These are phyloP conservation scores for Onychomys arenicola DNA, from an alignment of 2,797 vertebrate species.

Conservation along the genomic window DNA sequence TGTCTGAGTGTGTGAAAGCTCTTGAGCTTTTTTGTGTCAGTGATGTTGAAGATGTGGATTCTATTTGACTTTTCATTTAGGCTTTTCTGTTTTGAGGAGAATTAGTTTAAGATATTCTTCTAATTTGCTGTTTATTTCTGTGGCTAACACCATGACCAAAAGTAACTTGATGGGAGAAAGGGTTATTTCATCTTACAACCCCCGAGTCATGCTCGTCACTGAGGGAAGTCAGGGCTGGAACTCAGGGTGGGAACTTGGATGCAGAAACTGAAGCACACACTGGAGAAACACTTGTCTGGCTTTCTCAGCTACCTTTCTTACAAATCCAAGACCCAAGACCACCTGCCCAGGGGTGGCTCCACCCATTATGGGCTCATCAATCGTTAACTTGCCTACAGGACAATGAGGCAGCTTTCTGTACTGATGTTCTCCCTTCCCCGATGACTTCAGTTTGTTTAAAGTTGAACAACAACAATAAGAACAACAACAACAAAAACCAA, in stretches of 20 bases:
- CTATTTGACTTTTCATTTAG: not conserved
- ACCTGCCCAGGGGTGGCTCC: too few species aligned
- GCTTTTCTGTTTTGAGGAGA: not conserved
- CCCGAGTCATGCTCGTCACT: not conserved
- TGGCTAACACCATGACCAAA: not conserved
- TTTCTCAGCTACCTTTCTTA: not conserved
- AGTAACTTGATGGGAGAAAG: not conserved
- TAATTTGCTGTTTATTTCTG: not conserved
- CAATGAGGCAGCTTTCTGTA: not conserved
- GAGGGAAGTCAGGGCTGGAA: not conserved
- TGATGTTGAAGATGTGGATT: not conserved
- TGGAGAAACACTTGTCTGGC: not conserved
- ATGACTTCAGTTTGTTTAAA: not conserved
- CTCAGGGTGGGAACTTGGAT: not conserved
- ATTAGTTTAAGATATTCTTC: not conserved
- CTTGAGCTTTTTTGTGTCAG: not conserved
- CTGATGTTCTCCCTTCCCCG: not conserved
- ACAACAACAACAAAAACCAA: not conserved
- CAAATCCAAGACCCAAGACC: not conserved
- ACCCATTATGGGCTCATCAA: not conserved
- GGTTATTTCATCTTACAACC: not conserved
- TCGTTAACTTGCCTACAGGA: not conserved
- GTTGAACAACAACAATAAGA: not conserved
- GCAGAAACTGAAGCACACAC: not conserved
- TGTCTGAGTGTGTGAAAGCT: not conserved